These are phyloP conservation scores for Chunga burmeisteri DNA, from an alignment of 2,113 vertebrate genomes.

Conservation along the genomic window DNA sequence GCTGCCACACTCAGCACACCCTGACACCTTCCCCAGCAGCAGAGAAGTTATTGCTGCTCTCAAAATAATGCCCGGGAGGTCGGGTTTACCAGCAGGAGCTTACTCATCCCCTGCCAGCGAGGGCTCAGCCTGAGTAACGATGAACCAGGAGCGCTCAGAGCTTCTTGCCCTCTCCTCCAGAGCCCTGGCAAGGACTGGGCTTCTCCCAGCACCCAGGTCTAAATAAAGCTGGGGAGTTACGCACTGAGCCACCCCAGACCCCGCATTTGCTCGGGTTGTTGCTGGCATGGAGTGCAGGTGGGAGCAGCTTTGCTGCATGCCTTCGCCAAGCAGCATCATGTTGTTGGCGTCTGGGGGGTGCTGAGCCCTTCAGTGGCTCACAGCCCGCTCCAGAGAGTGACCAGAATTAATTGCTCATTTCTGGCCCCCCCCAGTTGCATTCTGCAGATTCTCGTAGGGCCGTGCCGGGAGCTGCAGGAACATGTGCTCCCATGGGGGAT, in stretches of 20 bases:
- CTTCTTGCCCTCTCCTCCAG: neutral
- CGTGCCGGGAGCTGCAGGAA: neutral
- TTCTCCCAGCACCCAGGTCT: neutral
- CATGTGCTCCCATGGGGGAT: neutral
- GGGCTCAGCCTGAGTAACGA: neutral
- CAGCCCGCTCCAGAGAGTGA: neutral
- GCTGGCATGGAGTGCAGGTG: accelerated
- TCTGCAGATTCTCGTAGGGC: neutral
- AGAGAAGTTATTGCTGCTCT: neutral
- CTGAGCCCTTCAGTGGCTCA: neutral
- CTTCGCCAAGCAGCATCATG: accelerated
- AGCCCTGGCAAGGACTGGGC: accelerated
- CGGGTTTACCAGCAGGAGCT: neutral
- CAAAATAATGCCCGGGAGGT: neutral
- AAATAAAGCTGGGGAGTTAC: neutral
- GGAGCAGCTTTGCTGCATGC: neutral
- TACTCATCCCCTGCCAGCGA: neutral
- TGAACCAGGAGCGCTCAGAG: neutral
- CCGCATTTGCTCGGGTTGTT: neutral
- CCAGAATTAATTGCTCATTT: neutral
- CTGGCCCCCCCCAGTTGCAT: neutral
- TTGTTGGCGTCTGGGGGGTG: neutral
- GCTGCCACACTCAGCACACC: neutral
- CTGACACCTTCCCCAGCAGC: neutral
- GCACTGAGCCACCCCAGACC: neutral